A percentile compares a stretch with the other conserved stretches of the same genome.
phyloP scores from a whole-genome alignment of 2,113 vertebrate species.

The Chitala chitala region DNA sequence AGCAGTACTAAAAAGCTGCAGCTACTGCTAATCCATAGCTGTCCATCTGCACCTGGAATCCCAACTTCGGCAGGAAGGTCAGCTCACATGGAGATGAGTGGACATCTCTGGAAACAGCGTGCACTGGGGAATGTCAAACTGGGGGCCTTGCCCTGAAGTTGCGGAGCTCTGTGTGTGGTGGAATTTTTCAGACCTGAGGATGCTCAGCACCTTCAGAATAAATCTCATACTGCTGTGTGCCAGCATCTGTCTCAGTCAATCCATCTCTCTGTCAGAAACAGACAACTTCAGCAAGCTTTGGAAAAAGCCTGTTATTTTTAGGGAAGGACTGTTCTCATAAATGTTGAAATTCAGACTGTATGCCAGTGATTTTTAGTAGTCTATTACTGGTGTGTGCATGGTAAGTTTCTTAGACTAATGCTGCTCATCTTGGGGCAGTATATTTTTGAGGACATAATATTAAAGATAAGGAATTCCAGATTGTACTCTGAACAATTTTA shows the following conservation, averaged over 20 bases:
- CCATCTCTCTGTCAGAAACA: slow-evolving; percentile 10
- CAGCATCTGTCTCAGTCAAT: not conserved
- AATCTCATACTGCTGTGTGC: not conserved
- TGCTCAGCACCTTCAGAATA: slow-evolving; percentile 8
- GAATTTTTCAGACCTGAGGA: slow-evolving; percentile 7
- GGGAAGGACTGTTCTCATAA: not conserved
- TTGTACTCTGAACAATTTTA: too few relatives aligned
- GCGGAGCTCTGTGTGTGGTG: not conserved
- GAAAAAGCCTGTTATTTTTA: slow-evolving; percentile 10
- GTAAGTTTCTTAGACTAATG: not conserved
- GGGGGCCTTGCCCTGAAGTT: not conserved
- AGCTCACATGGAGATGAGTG: slow-evolving; percentile 3
- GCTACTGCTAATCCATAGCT: not conserved
- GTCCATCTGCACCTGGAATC: not conserved
- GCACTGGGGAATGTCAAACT: not conserved
- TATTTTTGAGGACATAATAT: not conserved
- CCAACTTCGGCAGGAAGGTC: not conserved
- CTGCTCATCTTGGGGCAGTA: not conserved
- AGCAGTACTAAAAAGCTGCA: not conserved
- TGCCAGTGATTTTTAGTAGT: slow-evolving; percentile 17
- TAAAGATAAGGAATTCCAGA: too few relatives aligned
- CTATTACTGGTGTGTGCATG: not conserved
- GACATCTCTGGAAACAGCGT: slow-evolving; percentile 30
- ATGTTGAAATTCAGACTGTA: slow-evolving; percentile 11
- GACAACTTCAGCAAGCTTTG: not conserved